Base-by-base conservation (phyloP, 2,888 invertebrate genomes). In the Metacarcinus magister region DNA sequence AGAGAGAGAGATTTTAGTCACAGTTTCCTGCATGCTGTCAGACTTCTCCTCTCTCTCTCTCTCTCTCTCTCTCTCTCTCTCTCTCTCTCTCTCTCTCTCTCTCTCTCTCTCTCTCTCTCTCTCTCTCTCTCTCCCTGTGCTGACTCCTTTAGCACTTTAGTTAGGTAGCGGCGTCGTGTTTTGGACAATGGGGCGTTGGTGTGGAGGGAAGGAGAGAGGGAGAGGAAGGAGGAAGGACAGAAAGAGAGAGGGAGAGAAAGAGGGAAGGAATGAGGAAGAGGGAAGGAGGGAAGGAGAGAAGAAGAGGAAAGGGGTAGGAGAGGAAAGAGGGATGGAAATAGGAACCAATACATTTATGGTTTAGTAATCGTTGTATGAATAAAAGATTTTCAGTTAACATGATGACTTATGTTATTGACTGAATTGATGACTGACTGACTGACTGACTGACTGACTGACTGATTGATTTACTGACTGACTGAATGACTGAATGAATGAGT, bases 1-100 rank as follows among this genome's bases (percentile, higher is more conserved):
- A 54, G 67, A 67, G 67, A 67, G 67, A 67, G 67, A 67, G 67
- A 67, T 67, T 67, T 67, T 67, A 19, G 67, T n/a, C 67, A 67
- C 67, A 67, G n/a, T 67, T 67, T n/a, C 23, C n/a, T 16, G n/a
- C 67, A 19, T 67, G 2, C n/a, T 67, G 67, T 67, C 67, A n/a
- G 67, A n/a, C 67, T 67, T 19, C 19, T n/a, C 19, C 54, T 54
- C 54, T 54, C 54, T 54, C 54, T 54, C 54, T 54, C 54, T 54
- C 54, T 54, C 54, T 54, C 54, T 54, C 54, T 54, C 54, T 54
- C 54, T 54, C 54, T 54, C 54, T 54, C 54, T 54, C 54, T 54
- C 54, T 54, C 54, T 54, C 54, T 54, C 54, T 54, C 54, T 54
- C 54, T 54, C 54, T 54, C 54, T 54, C 54, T 54, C 10, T n/a